These are phyloP conservation scores for Phortica variegata DNA, from an alignment of 1,140 invertebrate genomes.

Conservation along the genomic window DNA sequence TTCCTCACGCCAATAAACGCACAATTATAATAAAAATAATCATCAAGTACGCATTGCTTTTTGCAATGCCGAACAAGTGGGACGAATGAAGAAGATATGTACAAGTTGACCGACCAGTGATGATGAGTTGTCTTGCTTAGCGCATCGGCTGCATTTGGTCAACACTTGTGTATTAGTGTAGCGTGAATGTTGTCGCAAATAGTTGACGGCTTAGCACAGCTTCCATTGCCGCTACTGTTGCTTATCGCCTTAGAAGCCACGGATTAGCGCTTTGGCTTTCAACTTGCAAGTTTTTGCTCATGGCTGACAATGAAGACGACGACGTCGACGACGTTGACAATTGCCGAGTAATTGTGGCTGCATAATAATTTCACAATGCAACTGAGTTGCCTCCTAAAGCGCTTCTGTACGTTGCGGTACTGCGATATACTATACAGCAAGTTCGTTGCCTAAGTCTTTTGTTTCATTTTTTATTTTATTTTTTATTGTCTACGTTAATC, in stretches of 20 bases:
- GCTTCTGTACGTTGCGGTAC: conserved; percentile 27
- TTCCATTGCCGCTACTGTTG: conserved; percentile 14
- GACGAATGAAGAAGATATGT: background rate
- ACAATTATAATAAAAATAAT: conserved; percentile 55
- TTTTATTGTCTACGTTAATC: conserved; percentile 18
- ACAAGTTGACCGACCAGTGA: conserved; percentile 10
- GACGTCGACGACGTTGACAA: conserved; percentile 22
- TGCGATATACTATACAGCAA: too few relatives aligned
- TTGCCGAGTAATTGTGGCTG: conserved; percentile 52
- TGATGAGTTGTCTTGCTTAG: too few relatives aligned
- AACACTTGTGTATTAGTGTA: too few relatives aligned
- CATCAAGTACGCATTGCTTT: conserved; percentile 20
- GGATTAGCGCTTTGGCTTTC: conserved; percentile 11
- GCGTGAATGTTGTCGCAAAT: too few relatives aligned
- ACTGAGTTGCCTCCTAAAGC: conserved; percentile 15
- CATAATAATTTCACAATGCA: conserved; percentile 39
- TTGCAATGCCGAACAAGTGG: too few relatives aligned
- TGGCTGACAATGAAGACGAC: too few relatives aligned
- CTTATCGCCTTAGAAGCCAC: conserved; percentile 29
- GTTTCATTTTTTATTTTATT: conserved; percentile 12
- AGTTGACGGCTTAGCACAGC: conserved; percentile 3
- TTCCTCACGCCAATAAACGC: conserved; percentile 46
- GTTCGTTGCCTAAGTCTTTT: conserved; percentile 37
- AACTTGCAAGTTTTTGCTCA: conserved; percentile 36
- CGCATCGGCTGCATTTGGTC: conserved; percentile 36